Base-by-base conservation (phyloP, 1,140 invertebrate species). In the Macrostomum lignano region DNA sequence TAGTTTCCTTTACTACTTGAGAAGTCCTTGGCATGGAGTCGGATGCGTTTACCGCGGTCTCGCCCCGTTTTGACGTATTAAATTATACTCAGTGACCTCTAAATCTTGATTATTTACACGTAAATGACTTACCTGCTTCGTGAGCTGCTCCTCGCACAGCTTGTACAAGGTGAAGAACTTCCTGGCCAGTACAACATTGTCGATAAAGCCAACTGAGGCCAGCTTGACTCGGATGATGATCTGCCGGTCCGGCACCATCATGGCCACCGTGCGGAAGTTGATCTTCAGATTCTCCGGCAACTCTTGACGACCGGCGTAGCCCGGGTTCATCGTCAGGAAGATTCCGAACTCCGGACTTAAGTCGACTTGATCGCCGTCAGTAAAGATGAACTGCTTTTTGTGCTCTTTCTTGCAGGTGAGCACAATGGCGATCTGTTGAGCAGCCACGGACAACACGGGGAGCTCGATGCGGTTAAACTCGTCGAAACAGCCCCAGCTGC, bases 201-300 rank as follows among this genome's bases (percentile, higher is more conserved):
- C 81, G 10, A 86, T 56, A 55, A 91, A 91, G 23, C 84, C 82
- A 52, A 79, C 84, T 37, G 75, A 78, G 10, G 82, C 84, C 29
- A 93, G 56, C 60, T 93, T 91, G 0, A 91, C 82, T 40, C 84
- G 62, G 40, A 91, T 93, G 45, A 93, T 93, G 40, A 91, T 91
- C 60, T 91, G 81, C 36, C 84, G 61, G 51, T 93, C 84, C 0
- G 84, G 82, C 13, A 93, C 81, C 84, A 91, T 93, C 84, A 93
- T 91, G 17, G 82, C 79, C 1, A 91, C 81, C 0, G 78, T 86
- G 21, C 84, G 67, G 58, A 93, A 93, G 51, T 91, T 81, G 43
- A 91, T 82, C 63, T 93, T 93, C 36, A 93, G 63, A 60, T 93
- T 93, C 58, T 93, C 84, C 1, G 81, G 84, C 3, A 91, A 49